Percentiles rank a stretch among this genome's conserved stretches.
Conservation (phyloP, 2,113 vertebrate species). For the Casuarius casuarius region DNA sequence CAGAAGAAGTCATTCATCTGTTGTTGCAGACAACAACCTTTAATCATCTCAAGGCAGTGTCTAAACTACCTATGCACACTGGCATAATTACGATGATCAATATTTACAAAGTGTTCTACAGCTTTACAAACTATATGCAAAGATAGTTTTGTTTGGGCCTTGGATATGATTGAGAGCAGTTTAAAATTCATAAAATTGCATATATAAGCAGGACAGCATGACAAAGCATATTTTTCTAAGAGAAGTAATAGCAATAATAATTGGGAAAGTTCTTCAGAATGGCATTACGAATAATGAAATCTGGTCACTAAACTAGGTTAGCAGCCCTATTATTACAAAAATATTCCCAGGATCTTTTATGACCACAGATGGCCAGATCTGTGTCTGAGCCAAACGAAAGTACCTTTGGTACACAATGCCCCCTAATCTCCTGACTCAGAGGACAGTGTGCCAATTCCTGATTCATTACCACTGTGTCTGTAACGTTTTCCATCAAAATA, state of each 20-base stretch:
- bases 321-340: slow-evolving; percentile 21
- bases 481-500: background rate
- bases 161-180: background rate
- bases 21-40: background rate
- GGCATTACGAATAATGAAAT: slow-evolving; percentile 47
- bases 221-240: slow-evolving; percentile 17
- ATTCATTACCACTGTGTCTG: background rate
- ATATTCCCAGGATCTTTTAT: slow-evolving; percentile 65
- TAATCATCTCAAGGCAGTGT: background rate
- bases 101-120: background rate
- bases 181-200: background rate
- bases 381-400: slow-evolving; percentile 35
- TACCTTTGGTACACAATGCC: slow-evolving; percentile 50
- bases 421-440: slow-evolving; percentile 55
- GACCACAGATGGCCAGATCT: slow-evolving; percentile 59
- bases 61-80: background rate
- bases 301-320: slow-evolving; percentile 35
- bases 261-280: slow-evolving; percentile 33
- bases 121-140: background rate
- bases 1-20: background rate
- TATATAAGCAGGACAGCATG: background rate
- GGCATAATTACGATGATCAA: background rate
- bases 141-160: background rate
- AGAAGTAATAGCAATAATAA: slow-evolving; percentile 12
- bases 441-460: slow-evolving; percentile 24